Evolutionary conservation across 2,113 vertebrate species (phyloP).

Genomic region (Cranoglanis bouderius): DNA sequence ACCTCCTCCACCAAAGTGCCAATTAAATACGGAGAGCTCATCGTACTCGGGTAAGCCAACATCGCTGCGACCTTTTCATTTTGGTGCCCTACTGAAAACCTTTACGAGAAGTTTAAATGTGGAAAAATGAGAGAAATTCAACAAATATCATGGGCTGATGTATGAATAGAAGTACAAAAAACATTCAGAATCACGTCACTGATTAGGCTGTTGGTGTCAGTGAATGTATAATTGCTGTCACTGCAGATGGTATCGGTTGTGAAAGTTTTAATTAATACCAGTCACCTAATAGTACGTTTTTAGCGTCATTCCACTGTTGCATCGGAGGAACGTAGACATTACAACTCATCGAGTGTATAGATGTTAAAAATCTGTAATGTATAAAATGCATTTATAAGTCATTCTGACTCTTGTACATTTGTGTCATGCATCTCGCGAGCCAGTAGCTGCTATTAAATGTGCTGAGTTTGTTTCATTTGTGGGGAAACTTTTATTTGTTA

Average conservation of each 20-base stretch:
- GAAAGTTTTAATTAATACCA: neutral
- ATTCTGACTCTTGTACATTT: neutral
- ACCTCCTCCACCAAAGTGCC: conserved; percentile 93
- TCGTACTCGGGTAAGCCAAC: conserved; percentile 93
- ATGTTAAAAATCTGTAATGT: neutral
- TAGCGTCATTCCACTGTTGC: neutral
- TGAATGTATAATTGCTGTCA: neutral
- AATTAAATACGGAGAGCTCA: conserved; percentile 98
- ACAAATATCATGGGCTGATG: neutral
- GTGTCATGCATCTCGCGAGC: neutral
- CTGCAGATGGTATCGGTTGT: neutral
- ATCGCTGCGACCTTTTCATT: neutral
- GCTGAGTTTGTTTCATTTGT: neutral
- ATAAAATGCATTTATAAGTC: neutral
- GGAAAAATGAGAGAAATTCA: neutral
- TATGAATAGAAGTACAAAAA: neutral
- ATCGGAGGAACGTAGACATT: neutral
- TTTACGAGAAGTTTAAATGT: neutral
- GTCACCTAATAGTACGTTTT: neutral
- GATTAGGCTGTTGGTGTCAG: neutral
- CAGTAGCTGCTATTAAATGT: neutral
- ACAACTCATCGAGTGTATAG: neutral
- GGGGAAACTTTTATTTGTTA: neutral
- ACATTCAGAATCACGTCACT: neutral
- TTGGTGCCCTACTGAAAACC: neutral